Evolutionary conservation across 2,797 vertebrate species (phyloP).

Genomic region (Hafferia zeledoni): DNA sequence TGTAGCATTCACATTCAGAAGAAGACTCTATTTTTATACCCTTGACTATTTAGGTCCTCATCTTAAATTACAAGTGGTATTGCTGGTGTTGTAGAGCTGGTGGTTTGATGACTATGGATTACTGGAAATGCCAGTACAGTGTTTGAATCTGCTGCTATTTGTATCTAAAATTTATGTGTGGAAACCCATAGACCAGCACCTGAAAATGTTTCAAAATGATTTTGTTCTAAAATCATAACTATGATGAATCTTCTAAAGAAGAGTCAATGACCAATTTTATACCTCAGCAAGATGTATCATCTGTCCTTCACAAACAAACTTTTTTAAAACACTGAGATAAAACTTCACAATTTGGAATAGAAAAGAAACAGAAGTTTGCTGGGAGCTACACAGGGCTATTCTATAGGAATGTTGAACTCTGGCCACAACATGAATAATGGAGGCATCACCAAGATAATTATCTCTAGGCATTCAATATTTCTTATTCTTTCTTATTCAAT

Average conservation of each 20-base stretch:
- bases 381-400: neutral
- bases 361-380: constrained; percentile 2
- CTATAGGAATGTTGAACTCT: neutral
- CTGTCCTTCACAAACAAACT: neutral
- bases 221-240: neutral
- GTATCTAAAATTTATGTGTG: neutral
- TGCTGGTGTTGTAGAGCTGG: neutral
- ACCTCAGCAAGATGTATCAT: neutral
- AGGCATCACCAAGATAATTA: constrained; percentile 20
- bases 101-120: neutral
- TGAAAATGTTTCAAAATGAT: neutral
- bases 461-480: constrained; percentile 34
- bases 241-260: neutral
- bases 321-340: neutral
- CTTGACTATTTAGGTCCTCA: neutral
- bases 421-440: neutral
- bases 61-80: neutral
- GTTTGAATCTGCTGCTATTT: constrained; percentile 7
- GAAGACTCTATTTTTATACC: neutral
- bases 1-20: neutral
- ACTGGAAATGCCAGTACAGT: neutral
- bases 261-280: neutral
- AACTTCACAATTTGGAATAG: neutral
- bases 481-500: constrained; percentile 46
- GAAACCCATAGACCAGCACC: neutral